These are phyloP conservation scores for Fragum sueziense DNA, from an alignment of 2,888 invertebrate genomes.

Conservation along the genomic window DNA sequence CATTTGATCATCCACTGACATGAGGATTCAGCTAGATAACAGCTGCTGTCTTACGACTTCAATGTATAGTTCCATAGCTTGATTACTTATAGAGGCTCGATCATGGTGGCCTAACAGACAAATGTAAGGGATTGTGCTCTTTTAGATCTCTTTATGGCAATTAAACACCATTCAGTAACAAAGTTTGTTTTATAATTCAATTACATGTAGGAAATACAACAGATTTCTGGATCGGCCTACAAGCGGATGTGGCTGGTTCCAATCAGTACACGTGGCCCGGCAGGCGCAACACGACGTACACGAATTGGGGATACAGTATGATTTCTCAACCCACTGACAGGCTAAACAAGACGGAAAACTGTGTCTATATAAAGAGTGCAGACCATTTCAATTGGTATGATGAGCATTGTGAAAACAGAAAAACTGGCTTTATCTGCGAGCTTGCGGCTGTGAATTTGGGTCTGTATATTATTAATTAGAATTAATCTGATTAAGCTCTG, in stretches of 20 bases:
- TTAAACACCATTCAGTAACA: too few species aligned
- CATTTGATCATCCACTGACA: too few species aligned
- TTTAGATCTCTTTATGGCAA: too few species aligned
- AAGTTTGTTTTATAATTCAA: too few species aligned
- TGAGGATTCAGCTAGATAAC: too few species aligned
- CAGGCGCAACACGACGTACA: background rate
- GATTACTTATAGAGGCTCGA: too few species aligned
- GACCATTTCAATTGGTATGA: slow-evolving; percentile 15
- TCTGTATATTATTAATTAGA: background rate
- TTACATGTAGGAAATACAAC: background rate
- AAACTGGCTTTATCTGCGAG: slow-evolving; percentile 8
- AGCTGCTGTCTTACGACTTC: too few species aligned
- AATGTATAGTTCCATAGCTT: too few species aligned
- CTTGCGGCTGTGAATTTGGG: background rate
- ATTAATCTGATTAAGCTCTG: background rate
- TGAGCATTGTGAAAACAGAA: background rate
- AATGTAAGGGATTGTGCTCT: too few species aligned
- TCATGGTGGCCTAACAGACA: too few species aligned
- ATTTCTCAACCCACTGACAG: background rate
- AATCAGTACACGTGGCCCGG: background rate
- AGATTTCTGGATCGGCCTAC: slow-evolving; percentile 19
- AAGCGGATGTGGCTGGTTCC: background rate
- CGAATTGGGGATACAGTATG: slow-evolving; percentile 5
- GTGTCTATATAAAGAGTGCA: slow-evolving; percentile 9
- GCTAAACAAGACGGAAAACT: background rate